Evolutionary conservation across 2,797 vertebrate genomes (phyloP).

Genomic region (Allobates femoralis): DNA sequence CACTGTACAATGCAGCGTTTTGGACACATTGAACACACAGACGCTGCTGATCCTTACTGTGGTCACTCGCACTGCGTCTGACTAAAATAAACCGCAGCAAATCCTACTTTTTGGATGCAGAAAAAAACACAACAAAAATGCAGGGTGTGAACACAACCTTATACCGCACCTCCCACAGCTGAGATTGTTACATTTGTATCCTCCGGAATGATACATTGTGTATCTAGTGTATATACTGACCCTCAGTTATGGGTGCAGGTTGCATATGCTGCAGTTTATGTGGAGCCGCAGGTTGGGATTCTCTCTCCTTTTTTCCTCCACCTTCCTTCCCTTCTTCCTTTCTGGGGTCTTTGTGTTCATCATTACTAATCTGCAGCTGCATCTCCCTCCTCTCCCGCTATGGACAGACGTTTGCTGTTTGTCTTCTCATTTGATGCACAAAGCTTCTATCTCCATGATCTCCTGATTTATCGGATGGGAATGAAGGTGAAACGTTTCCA

Average conservation of each 20-base stretch:
- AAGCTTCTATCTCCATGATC: background rate
- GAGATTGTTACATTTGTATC: background rate
- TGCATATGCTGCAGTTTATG: no score
- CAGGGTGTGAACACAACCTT: no score
- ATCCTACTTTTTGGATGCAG: no score
- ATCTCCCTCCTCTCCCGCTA: background rate
- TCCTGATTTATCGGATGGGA: background rate
- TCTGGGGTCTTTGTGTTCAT: background rate
- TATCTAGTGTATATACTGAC: background rate
- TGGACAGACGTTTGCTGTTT: background rate
- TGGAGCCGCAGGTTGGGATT: background rate
- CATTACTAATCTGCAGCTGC: background rate
- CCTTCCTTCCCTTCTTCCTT: background rate
- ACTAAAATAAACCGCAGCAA: no score
- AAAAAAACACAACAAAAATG: no score
- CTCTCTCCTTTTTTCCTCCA: background rate
- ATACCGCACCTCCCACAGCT: background rate
- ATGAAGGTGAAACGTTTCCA: background rate
- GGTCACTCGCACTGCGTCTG: no score
- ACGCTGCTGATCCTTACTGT: no score
- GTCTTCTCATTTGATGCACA: background rate
- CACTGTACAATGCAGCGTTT: no score
- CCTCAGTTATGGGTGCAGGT: no score
- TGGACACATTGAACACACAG: no score
- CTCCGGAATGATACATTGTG: background rate